phyloP scores from a whole-genome alignment of 2,888 invertebrate species.

The Caenorhabditis panamensis region DNA sequence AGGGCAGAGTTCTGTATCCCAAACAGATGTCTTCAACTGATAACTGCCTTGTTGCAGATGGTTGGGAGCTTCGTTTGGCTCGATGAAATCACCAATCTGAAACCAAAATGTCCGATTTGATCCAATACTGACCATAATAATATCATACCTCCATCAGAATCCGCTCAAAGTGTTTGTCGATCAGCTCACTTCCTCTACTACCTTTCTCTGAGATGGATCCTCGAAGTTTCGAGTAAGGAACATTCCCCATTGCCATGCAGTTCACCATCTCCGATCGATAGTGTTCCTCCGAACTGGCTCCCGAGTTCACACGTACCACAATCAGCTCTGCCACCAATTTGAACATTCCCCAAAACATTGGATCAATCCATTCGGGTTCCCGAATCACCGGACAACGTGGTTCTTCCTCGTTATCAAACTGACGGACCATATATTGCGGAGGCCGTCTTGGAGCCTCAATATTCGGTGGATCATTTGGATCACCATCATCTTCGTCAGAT shows the following conservation, averaged over 20 bases:
- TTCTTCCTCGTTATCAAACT: constrained; percentile 29
- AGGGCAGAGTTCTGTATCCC: constrained; percentile 69
- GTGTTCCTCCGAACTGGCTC: constrained; percentile 55
- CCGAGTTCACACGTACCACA: constrained; percentile 65
- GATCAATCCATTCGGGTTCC: constrained; percentile 52
- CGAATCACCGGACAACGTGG: constrained; percentile 16
- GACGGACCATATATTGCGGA: background rate
- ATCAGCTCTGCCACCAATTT: constrained; percentile 73
- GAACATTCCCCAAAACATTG: constrained; percentile 59
- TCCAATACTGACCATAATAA: background rate
- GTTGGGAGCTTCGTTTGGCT: constrained; percentile 44
- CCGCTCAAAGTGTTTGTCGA: constrained; percentile 64
- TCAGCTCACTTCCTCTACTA: constrained; percentile 55
- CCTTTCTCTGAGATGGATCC: constrained; percentile 70
- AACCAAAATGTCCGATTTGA: background rate
- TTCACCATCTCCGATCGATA: constrained; percentile 52
- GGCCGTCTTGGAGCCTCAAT: background rate
- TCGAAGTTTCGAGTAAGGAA: constrained; percentile 69
- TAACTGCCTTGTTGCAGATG: constrained; percentile 65
- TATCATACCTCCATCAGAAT: constrained; percentile 64
- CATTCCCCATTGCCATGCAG: constrained; percentile 51
- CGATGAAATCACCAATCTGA: constrained; percentile 64
- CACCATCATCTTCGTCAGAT: background rate
- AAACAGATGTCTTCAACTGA: constrained; percentile 65
- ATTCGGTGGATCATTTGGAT: background rate